A percentile compares a stretch with the other conserved stretches of the same genome.
Evolutionary conservation across 2,797 vertebrate species (phyloP).

Genomic region (Lutjanus argentimaculatus): DNA sequence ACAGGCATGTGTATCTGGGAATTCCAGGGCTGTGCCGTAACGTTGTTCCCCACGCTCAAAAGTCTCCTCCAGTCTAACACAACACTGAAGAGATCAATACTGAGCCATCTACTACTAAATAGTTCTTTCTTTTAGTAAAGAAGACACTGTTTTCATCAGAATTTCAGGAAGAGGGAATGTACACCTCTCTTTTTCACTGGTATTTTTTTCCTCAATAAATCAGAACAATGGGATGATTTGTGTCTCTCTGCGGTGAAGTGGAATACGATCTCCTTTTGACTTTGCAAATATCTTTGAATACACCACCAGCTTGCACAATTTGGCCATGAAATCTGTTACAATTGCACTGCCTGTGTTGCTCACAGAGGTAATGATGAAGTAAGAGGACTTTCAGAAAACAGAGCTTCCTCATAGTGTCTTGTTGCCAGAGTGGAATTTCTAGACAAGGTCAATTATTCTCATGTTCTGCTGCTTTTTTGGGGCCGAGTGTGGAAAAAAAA

Average conservation of each 20-base stretch:
- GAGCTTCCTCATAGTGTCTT: constrained; percentile 14
- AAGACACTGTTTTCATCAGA: constrained; percentile 20
- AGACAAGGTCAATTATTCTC: constrained; percentile 49
- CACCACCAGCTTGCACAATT: constrained; percentile 24
- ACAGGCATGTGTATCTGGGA: constrained; percentile 76
- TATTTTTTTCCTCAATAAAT: constrained; percentile 16
- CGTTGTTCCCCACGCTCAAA: constrained; percentile 40
- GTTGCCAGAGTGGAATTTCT: constrained; percentile 27
- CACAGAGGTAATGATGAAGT: constrained; percentile 28
- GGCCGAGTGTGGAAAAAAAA: constrained; percentile 16
- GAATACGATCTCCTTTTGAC: constrained; percentile 42
- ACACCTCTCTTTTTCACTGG: constrained; percentile 33
- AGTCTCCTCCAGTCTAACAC: constrained; percentile 41
- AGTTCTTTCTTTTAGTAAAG: constrained; percentile 35
- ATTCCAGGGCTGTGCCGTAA: constrained; percentile 62
- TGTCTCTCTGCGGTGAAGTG: constrained; percentile 21
- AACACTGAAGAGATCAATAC: constrained; percentile 44
- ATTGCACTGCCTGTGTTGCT: neutral
- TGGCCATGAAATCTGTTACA: constrained; percentile 29
- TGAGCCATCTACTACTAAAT: constrained; percentile 14
- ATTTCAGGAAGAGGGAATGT: constrained; percentile 5
- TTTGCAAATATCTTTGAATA: constrained; percentile 34
- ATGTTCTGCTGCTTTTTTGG: constrained; percentile 15
- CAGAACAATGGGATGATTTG: constrained; percentile 59
- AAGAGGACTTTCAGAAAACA: constrained; percentile 16